phyloP scores from a whole-genome alignment of 92 coral and sea anemone species.

The Anthopleura xanthogrammica region DNA sequence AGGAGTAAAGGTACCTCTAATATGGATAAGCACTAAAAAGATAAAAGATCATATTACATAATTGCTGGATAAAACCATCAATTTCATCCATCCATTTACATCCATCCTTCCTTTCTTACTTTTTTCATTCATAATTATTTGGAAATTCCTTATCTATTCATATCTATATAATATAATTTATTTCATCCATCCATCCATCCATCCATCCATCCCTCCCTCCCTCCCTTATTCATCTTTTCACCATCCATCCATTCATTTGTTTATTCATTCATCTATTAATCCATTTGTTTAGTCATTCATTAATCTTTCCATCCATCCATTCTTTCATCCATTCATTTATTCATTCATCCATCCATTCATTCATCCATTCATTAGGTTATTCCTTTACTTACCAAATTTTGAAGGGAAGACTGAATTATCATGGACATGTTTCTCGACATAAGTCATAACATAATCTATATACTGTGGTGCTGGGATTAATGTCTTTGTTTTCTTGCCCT shows the following conservation, averaged over 20 bases:
- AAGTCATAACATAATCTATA: slow-evolving; percentile 92
- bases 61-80: too few species aligned
- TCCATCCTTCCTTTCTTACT: too few species aligned
- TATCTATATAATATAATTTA: too few species aligned
- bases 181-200: too few species aligned
- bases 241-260: not conserved
- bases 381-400: slow-evolving; percentile 81
- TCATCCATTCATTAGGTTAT: not conserved
- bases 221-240: too few species aligned
- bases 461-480: slow-evolving; percentile 93
- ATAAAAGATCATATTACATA: too few species aligned
- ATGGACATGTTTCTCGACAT: slow-evolving; percentile 86
- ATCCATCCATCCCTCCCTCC: not conserved
- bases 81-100: too few species aligned
- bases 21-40: not conserved
- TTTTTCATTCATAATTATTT: too few species aligned
- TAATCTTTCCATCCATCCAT: not conserved
- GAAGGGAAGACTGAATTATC: slow-evolving; percentile 94
- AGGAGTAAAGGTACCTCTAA: not conserved
- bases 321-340: not conserved
- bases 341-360: not conserved
- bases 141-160: too few species aligned
- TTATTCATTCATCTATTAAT: too few species aligned
- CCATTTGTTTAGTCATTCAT: not conserved
- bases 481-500: slow-evolving; percentile 86